Evolutionary conservation across 2,113 vertebrate genomes (phyloP).

Genomic region (Myrmecophaga tridactyla): DNA sequence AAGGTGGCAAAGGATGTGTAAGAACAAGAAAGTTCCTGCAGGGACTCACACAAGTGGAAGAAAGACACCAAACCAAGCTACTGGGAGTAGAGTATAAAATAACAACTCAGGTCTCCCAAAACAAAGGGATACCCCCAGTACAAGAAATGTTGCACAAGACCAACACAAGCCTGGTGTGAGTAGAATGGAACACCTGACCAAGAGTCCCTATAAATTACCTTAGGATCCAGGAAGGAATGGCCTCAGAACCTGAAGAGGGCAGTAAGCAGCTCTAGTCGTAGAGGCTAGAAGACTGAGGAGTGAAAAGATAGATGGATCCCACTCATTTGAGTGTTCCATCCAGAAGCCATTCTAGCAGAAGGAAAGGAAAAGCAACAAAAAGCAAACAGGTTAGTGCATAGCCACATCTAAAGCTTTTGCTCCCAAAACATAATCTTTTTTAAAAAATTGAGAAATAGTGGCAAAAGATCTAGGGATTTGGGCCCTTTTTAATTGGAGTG

Average conservation of each 20-base stretch:
- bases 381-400: not conserved
- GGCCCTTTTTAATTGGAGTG: not conserved
- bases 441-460: not conserved
- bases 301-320: not conserved
- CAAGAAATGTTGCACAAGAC: too few species aligned
- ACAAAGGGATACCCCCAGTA: not conserved
- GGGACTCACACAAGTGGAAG: not conserved
- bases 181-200: not conserved
- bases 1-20: not conserved
- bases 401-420: not conserved
- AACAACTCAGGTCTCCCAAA: not conserved
- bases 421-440: not conserved
- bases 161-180: not conserved
- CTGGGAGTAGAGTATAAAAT: not conserved
- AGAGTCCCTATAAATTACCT: not conserved
- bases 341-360: not conserved
- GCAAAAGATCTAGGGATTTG: not conserved
- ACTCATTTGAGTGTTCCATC: not conserved
- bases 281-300: not conserved
- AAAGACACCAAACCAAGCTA: not conserved
- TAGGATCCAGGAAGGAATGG: not conserved
- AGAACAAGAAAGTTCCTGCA: not conserved
- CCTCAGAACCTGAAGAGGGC: not conserved
- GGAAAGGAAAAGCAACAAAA: not conserved
- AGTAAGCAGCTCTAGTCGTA: accelerated